phyloP scores from a whole-genome alignment of 1,140 invertebrate species.

The Drosophila triauraria region DNA sequence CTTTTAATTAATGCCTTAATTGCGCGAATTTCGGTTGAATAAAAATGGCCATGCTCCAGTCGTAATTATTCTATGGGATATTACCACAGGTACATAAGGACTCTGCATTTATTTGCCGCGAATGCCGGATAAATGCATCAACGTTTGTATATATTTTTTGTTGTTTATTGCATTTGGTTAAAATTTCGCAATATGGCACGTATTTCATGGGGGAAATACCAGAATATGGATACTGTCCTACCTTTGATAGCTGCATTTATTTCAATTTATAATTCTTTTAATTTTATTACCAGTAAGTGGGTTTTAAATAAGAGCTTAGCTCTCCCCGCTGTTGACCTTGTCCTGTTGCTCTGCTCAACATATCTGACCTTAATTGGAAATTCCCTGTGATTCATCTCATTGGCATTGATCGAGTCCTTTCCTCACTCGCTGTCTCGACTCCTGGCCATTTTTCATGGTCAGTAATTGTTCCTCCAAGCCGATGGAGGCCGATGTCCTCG shows the following conservation, averaged over 20 bases:
- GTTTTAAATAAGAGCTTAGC: not conserved
- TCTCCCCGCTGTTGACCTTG: not conserved
- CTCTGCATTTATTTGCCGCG: not conserved
- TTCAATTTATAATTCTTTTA: not conserved
- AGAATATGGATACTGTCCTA: constrained; percentile 10
- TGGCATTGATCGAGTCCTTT: constrained; percentile 37
- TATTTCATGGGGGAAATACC: constrained; percentile 7
- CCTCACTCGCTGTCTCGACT: constrained; percentile 17
- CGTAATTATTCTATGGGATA: not conserved
- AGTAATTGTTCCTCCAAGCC: constrained; percentile 53
- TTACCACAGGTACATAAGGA: not conserved
- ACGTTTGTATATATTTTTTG: not conserved
- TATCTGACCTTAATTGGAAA: not conserved
- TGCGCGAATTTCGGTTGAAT: not conserved
- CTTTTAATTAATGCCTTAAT: constrained; percentile 4
- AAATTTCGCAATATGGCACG: constrained; percentile 18
- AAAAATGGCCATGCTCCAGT: not conserved
- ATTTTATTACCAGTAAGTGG: not conserved
- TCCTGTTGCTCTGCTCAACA: constrained; percentile 3
- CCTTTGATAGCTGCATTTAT: not conserved
- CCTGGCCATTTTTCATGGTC: constrained; percentile 73
- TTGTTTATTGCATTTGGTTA: constrained; percentile 12
- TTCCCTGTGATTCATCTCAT: constrained; percentile 21
- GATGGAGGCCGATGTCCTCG: constrained; percentile 23
- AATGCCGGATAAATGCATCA: constrained; percentile 8